phyloP scores from a whole-genome alignment of 2,113 vertebrate species.

The Dipodomys merriami region DNA sequence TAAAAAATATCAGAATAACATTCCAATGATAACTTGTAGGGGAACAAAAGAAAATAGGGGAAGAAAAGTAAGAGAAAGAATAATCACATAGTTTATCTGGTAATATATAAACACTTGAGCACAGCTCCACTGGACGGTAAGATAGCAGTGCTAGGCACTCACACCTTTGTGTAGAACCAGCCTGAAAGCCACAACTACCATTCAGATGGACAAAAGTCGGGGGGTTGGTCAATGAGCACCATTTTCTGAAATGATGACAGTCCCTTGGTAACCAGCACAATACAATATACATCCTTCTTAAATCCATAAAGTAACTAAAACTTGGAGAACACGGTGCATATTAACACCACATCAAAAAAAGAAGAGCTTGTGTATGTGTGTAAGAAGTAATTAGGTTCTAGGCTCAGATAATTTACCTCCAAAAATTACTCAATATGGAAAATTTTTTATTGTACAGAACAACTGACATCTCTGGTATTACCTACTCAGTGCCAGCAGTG shows the following conservation, averaged over 20 bases:
- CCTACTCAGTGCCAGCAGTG: not conserved
- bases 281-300: not conserved
- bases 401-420: not conserved
- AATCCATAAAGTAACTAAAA: not conserved
- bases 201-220: not conserved
- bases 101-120: not conserved
- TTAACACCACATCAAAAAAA: not conserved
- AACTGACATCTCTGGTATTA: not conserved
- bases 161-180: not conserved
- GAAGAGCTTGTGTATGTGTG: not conserved
- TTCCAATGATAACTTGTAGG: not conserved
- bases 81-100: not conserved
- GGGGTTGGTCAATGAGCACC: not conserved
- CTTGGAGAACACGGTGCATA: not conserved
- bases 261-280: not conserved
- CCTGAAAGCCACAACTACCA: not conserved
- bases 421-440: not conserved
- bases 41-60: not conserved
- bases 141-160: not conserved
- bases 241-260: not conserved
- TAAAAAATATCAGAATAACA: not conserved
- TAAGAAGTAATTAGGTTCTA: conserved; percentile 4
- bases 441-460: not conserved
- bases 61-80: not conserved
- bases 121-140: not conserved